A percentile compares a stretch with the other conserved stretches of the same genome.
Conservation (phyloP, 2,797 vertebrate genomes). For the Valencia hispanica region DNA sequence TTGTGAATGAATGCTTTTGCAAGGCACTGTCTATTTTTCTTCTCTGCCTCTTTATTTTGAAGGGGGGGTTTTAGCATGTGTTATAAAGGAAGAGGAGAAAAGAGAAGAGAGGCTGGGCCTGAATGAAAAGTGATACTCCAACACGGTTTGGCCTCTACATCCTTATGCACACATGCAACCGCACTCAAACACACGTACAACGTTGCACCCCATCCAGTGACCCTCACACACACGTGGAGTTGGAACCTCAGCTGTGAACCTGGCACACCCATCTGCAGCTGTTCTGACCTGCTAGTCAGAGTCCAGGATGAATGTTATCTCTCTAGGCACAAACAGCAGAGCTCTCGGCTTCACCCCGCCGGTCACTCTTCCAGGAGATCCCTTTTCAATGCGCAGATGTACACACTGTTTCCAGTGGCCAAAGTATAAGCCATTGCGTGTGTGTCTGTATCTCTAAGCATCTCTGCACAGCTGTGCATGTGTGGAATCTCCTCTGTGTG, state of each 20-base stretch:
- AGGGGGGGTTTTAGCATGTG: slow-evolving; percentile 66
- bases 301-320: slow-evolving; percentile 76
- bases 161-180: slow-evolving; percentile 59
- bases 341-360: slow-evolving; percentile 61
- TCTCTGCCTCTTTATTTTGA: slow-evolving; percentile 30
- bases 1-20: neutral
- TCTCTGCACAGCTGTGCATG: slow-evolving; percentile 35
- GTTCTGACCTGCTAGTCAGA: slow-evolving; percentile 66
- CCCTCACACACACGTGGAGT: slow-evolving; percentile 29
- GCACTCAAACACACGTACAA: slow-evolving; percentile 28
- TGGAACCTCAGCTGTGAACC: slow-evolving; percentile 69
- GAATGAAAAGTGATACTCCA: slow-evolving; percentile 43
- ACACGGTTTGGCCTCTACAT: slow-evolving; percentile 57
- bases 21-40: neutral
- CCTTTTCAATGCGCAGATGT: slow-evolving; percentile 57
- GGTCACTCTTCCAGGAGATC: slow-evolving; percentile 64
- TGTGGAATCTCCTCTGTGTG: slow-evolving; percentile 57
- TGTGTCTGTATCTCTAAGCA: slow-evolving; percentile 14
- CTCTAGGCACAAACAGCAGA: slow-evolving; percentile 72
- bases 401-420: slow-evolving; percentile 68
- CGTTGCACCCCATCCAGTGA: slow-evolving; percentile 33
- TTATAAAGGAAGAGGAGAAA: slow-evolving; percentile 50
- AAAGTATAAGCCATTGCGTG: slow-evolving; percentile 64
- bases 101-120: slow-evolving; percentile 51
- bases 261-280: slow-evolving; percentile 63